These are phyloP conservation scores for Pentamera pediparva DNA, from an alignment of 53 echinoderm and acorn worm species.

Conservation along the genomic window DNA sequence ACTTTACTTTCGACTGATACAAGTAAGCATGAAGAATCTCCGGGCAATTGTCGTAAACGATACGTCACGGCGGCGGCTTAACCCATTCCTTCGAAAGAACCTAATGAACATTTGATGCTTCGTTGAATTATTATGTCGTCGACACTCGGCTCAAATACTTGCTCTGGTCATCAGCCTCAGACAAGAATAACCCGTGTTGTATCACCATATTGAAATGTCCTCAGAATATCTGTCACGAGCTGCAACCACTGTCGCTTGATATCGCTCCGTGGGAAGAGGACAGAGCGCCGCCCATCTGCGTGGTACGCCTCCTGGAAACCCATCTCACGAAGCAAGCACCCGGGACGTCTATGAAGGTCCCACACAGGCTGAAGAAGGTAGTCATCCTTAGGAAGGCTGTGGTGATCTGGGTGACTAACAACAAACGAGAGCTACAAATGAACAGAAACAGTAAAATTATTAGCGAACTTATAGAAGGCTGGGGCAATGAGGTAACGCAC, in stretches of 20 bases:
- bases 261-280: slow-evolving; percentile 1
- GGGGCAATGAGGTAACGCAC: background rate
- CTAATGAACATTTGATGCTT: too few relatives aligned
- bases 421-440: slow-evolving; percentile 16
- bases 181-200: slow-evolving; percentile 29
- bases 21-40: too few relatives aligned
- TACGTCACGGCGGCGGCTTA: too few relatives aligned
- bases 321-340: slow-evolving; percentile 47
- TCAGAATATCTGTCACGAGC: slow-evolving; percentile 24
- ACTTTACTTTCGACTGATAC: too few relatives aligned
- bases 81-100: too few relatives aligned
- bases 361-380: slow-evolving; percentile 51
- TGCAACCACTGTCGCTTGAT: slow-evolving; percentile 6
- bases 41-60: too few relatives aligned
- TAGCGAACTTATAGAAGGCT: background rate
- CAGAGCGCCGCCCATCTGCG: slow-evolving; percentile 14
- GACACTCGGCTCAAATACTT: too few relatives aligned
- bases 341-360: slow-evolving; percentile 57
- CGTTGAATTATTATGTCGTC: too few relatives aligned
- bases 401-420: slow-evolving; percentile 31
- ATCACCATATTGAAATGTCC: slow-evolving; percentile 35
- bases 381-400: slow-evolving; percentile 40
- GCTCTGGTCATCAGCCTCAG: background rate
- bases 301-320: slow-evolving; percentile 33
- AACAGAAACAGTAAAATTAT: background rate